A percentile compares a stretch with the other conserved stretches of the same genome.
Conservation (phyloP, 1,140 invertebrate genomes). For the Drosophila asahinai region DNA sequence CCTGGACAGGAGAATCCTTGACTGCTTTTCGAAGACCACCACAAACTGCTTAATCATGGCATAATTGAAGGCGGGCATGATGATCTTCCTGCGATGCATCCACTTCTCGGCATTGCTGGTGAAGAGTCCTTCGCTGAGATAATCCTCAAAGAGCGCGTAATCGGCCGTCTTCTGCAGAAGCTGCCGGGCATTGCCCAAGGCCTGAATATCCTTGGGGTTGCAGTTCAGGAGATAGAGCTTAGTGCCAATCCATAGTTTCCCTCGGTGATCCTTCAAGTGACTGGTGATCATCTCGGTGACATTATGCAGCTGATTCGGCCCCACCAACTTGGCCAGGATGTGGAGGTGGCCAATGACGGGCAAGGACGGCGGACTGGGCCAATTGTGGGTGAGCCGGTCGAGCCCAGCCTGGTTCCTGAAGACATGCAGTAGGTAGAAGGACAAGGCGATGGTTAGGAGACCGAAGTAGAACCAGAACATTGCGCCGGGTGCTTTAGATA, state of each 20-base stretch:
- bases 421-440: conserved; percentile 33
- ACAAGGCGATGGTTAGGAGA: conserved; percentile 19
- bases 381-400: conserved; percentile 57
- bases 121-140: conserved; percentile 89
- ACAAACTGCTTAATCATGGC: conserved; percentile 87
- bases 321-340: conserved; percentile 50
- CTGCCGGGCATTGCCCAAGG: conserved; percentile 61
- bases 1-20: conserved; percentile 34
- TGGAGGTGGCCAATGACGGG: conserved; percentile 66
- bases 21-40: conserved; percentile 51
- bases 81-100: conserved; percentile 90
- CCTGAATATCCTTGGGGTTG: conserved; percentile 73
- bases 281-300: conserved; percentile 37
- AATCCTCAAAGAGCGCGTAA: conserved; percentile 87
- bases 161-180: conserved; percentile 86
- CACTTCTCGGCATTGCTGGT: conserved; percentile 90
- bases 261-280: conserved; percentile 62
- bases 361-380: conserved; percentile 55
- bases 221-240: conserved; percentile 68
- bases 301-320: conserved; percentile 42
- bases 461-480: conserved; percentile 44
- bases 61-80: conserved; percentile 96
- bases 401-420: conserved; percentile 44
- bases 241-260: conserved; percentile 65
- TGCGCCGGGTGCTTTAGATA: conserved; percentile 18